A percentile compares a stretch with the other conserved stretches of the same genome.
phyloP scores from a whole-genome alignment of 1,140 invertebrate species.

The Hirudo medicinalis region DNA sequence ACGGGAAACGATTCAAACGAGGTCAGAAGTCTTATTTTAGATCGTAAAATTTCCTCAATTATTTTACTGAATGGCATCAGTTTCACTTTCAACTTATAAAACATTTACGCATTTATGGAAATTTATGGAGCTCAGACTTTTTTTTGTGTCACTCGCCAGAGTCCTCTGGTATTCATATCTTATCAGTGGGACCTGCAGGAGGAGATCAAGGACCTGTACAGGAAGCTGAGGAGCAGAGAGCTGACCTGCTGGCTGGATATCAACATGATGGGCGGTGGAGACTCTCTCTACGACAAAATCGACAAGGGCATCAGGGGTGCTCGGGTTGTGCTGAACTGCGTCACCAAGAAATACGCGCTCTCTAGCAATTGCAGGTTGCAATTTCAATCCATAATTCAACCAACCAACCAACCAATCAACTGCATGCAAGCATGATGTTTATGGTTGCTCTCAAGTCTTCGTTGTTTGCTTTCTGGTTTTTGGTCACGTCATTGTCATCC shows the following conservation, averaged over 20 bases:
- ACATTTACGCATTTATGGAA: no score
- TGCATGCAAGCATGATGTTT: neutral
- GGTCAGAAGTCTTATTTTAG: no score
- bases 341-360: constrained; percentile 35
- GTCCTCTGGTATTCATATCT: constrained; percentile 31
- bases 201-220: constrained; percentile 31
- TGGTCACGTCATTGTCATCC: neutral
- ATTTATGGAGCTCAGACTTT: no score
- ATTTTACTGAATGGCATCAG: neutral
- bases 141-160: neutral
- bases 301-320: constrained; percentile 33
- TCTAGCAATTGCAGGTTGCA: constrained; percentile 31
- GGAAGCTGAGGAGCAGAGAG: constrained; percentile 28
- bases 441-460: neutral
- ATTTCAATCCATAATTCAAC: neutral
- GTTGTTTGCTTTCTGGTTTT: neutral
- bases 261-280: constrained; percentile 38
- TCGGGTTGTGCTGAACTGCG: constrained; percentile 31
- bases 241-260: constrained; percentile 38
- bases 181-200: constrained; percentile 39
- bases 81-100: no score
- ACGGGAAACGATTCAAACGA: neutral
- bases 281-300: constrained; percentile 38
- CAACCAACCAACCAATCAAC: no score
- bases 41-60: neutral